These are phyloP conservation scores for Drosophila sturtevanti DNA, from an alignment of 1,140 invertebrate genomes.

Conservation along the genomic window DNA sequence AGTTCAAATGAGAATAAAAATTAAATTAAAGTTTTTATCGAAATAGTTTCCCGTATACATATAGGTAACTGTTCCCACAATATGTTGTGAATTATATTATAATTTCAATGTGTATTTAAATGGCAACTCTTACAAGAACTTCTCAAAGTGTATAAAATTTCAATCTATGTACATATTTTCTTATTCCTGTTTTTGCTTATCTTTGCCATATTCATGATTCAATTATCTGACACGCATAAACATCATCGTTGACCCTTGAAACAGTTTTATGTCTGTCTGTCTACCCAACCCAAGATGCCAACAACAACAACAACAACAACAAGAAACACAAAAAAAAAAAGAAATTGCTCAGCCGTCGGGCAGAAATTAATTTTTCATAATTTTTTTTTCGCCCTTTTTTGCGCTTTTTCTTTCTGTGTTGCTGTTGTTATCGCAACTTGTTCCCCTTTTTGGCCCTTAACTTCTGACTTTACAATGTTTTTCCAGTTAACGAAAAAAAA, in stretches of 20 bases:
- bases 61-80: too few species aligned
- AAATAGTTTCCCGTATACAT: too few species aligned
- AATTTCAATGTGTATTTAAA: too few species aligned
- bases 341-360: constrained; percentile 65
- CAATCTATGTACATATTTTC: too few species aligned
- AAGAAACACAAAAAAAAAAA: constrained; percentile 39
- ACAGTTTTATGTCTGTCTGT: constrained; percentile 44
- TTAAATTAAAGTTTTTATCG: too few species aligned
- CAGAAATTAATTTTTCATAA: constrained; percentile 82
- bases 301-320: constrained; percentile 3
- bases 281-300: constrained; percentile 43
- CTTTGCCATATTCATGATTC: constrained; percentile 8
- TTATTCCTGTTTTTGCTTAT: background rate
- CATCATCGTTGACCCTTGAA: constrained; percentile 15
- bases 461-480: constrained; percentile 52
- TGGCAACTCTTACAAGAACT: too few species aligned
- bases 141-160: too few species aligned
- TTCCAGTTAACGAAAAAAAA: constrained; percentile 14
- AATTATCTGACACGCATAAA: constrained; percentile 33
- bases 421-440: constrained; percentile 75
- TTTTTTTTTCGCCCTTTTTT: constrained; percentile 76
- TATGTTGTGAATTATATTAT: too few species aligned
- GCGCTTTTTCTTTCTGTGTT: constrained; percentile 18
- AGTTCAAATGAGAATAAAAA: too few species aligned
- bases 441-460: constrained; percentile 40